These are phyloP conservation scores for Sebastes trivittatus DNA, from an alignment of 2,797 vertebrate species.

Conservation along the genomic window DNA sequence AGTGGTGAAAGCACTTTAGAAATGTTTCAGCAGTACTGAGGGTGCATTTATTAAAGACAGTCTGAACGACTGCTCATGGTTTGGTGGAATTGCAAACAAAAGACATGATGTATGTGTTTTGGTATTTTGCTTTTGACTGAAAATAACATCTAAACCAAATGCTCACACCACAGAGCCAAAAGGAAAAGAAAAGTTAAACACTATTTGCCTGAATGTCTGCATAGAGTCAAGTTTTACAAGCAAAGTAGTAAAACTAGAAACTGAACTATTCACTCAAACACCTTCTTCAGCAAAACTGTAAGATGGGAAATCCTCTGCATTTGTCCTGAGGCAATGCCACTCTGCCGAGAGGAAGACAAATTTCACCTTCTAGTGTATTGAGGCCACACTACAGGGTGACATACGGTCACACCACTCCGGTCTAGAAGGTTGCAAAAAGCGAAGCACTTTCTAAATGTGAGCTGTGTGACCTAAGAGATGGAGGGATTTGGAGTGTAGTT, in stretches of 20 bases:
- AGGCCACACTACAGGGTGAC: neutral
- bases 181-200: neutral
- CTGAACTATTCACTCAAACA: neutral
- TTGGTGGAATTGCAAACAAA: neutral
- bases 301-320: neutral
- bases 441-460: neutral
- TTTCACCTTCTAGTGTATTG: neutral
- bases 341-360: neutral
- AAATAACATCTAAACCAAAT: neutral
- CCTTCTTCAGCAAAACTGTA: neutral
- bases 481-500: neutral
- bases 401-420: neutral
- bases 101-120: no score
- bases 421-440: neutral
- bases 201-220: neutral
- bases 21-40: neutral
- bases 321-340: neutral
- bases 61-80: neutral
- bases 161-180: neutral
- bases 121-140: neutral
- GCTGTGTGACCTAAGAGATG: neutral
- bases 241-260: no score
- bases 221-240: neutral
- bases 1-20: neutral
- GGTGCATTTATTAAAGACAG: conserved; percentile 1